Base-by-base conservation (phyloP, 2,888 invertebrate species). In the Phrixothrix hirtus region DNA sequence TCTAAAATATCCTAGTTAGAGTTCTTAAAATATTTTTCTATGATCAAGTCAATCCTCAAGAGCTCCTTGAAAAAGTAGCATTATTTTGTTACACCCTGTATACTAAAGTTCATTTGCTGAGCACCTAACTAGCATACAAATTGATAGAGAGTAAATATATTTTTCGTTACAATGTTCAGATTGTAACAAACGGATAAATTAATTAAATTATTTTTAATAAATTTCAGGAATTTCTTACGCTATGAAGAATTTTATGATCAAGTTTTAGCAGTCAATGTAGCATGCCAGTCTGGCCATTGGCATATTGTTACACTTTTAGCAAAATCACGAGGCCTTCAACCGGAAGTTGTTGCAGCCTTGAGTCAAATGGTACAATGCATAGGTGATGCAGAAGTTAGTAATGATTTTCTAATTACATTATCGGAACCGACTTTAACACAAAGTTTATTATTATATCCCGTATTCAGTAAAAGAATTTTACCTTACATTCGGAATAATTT, bases 241-340 rank as follows among this genome's bases (percentile, higher is more conserved):
- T 79, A 79, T 49, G 85, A 84, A 72, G 79, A 79, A 55, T 81
- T 80, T 68, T 86, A 85, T 64, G 84, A 86, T 65, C 85, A 86
- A 71, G 77, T 80, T 31, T 70, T 82, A 61, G 84, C 84, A 6
- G 79, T 86, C 37, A 81, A 81, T 63, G 79, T 86, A 13, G 78
- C 85, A 5, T 81, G 83, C 47, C 83, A 84, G 65, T 82, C 83
- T 21, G 81, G 81, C 25, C 77, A 85, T 42, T 84, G 83, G 79
- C 80, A 81, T 57, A 75, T 85, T 29, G 74, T 86, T 12, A 67
- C 67, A 9, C 59, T 76, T 2, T 59, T 86, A 58, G 80, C 75
- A 5, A 74, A 70, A 59, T 64, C 69, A 1, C 75, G 83, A 60
- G 82, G 83, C 42, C 70, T 84, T 13, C 79, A 80, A 51, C 75